A percentile compares a stretch with the other conserved stretches of the same genome.
These are phyloP conservation scores for Heliconius himera DNA, from an alignment of 1,140 invertebrate genomes.

Conservation along the genomic window DNA sequence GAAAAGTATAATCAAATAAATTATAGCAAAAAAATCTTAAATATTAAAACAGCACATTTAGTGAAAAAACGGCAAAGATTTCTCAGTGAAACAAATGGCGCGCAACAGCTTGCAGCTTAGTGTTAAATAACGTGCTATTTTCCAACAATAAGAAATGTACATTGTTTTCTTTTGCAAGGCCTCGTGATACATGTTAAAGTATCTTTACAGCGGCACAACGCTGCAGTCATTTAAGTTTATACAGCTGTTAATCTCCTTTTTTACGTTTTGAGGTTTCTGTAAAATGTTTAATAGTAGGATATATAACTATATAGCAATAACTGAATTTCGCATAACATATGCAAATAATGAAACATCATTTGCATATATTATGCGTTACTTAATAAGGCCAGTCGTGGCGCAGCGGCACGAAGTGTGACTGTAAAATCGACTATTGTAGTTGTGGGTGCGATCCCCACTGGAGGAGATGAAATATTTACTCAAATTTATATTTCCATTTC, in stretches of 20 bases:
- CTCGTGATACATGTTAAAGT: conserved; percentile 35
- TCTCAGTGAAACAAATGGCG: conserved; percentile 33
- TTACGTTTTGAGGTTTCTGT: conserved; percentile 13
- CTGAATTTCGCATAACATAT: too few species aligned
- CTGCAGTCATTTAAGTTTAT: conserved; percentile 26
- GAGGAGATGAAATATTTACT: too few species aligned
- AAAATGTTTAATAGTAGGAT: background rate
- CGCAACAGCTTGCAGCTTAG: conserved; percentile 39
- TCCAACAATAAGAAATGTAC: conserved; percentile 33
- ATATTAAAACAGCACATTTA: conserved; percentile 22
- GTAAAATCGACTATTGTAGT: too few species aligned
- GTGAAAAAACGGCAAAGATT: conserved; percentile 33
- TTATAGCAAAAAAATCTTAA: conserved; percentile 11
- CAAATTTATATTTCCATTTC: too few species aligned
- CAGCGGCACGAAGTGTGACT: too few species aligned
- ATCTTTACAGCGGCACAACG: conserved; percentile 28
- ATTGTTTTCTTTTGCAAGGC: conserved; percentile 29
- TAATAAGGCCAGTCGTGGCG: too few species aligned
- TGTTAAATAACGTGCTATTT: conserved; percentile 39
- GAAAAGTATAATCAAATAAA: background rate
- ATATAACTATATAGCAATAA: too few species aligned
- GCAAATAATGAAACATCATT: too few species aligned
- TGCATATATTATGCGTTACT: too few species aligned
- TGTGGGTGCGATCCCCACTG: too few species aligned
- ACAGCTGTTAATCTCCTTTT: conserved; percentile 26